Conservation (phyloP, 2,888 invertebrate genomes). For the Ophraella communa region DNA sequence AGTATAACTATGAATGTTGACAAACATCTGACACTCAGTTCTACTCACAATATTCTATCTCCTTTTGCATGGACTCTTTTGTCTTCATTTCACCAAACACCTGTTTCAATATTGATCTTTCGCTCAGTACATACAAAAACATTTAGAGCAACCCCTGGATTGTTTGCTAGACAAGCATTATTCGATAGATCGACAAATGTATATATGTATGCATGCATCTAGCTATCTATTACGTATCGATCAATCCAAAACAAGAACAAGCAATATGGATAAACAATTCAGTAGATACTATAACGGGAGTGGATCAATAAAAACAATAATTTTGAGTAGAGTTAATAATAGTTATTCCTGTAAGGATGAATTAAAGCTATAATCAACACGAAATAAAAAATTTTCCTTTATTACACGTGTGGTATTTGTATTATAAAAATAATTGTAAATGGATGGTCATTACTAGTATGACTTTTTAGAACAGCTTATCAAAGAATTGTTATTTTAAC, state of each 20-base stretch:
- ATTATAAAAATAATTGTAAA: no score
- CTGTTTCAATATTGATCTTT: constrained; percentile 26
- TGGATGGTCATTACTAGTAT: no score
- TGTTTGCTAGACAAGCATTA: constrained; percentile 24
- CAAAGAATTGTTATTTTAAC: no score
- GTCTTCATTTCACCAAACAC: constrained; percentile 17
- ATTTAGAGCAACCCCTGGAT: constrained; percentile 10
- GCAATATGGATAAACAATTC: constrained; percentile 17
- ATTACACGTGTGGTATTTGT: no score
- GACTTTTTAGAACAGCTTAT: no score
- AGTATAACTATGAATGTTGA: background rate
- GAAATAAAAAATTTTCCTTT: no score
- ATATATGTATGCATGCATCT: constrained; percentile 12
- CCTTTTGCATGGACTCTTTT: background rate
- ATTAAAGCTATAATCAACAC: no score
- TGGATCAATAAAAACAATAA: background rate
- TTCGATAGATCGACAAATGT: constrained; percentile 14
- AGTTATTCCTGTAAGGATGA: no score
- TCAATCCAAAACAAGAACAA: constrained; percentile 13
- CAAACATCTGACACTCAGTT: background rate
- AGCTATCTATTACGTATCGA: constrained; percentile 11
- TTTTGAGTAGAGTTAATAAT: no score
- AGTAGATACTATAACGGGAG: background rate
- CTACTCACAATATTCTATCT: background rate
- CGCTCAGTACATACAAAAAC: constrained; percentile 23